Percentiles rank a stretch among this genome's conserved stretches.
Evolutionary conservation across 2,888 invertebrate genomes (phyloP).

Genomic region (Argyresthia goedartella): DNA sequence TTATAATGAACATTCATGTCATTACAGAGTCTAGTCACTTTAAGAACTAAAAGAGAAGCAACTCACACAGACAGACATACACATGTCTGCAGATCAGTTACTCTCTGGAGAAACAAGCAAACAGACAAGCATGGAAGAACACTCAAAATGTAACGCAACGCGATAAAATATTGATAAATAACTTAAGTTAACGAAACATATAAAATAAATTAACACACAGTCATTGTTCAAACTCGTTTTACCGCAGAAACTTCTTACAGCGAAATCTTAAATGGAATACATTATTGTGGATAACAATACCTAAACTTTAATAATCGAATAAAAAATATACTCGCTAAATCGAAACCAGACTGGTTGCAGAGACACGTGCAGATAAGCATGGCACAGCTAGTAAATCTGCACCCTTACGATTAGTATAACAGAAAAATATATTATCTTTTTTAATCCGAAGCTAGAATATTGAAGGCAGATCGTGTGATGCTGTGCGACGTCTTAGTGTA

Average conservation of each 20-base stretch:
- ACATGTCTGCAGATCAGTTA: too few relatives aligned
- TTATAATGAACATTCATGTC: constrained; percentile 24
- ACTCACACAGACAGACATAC: constrained; percentile 30
- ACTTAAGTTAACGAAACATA: constrained; percentile 53
- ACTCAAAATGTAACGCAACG: constrained; percentile 33
- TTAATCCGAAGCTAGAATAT: constrained; percentile 39
- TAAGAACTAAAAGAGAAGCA: constrained; percentile 2
- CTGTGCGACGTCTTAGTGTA: too few relatives aligned
- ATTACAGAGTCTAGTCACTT: neutral
- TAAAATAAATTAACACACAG: constrained; percentile 66
- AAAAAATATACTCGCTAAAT: constrained; percentile 23
- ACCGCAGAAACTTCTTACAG: constrained; percentile 54
- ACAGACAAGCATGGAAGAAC: constrained; percentile 23
- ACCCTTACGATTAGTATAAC: constrained; percentile 54
- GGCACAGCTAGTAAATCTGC: constrained; percentile 67
- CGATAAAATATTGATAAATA: constrained; percentile 56
- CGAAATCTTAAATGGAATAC: constrained; percentile 61
- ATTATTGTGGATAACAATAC: constrained; percentile 51
- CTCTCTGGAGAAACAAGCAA: neutral
- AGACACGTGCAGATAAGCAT: constrained; percentile 61
- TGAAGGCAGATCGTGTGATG: constrained; percentile 6
- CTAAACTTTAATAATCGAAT: constrained; percentile 37
- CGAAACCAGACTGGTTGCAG: constrained; percentile 49
- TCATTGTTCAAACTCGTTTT: constrained; percentile 48
- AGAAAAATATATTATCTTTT: constrained; percentile 45